Conservation (phyloP, 2,797 vertebrate genomes). For the Orestias chungarensis region DNA sequence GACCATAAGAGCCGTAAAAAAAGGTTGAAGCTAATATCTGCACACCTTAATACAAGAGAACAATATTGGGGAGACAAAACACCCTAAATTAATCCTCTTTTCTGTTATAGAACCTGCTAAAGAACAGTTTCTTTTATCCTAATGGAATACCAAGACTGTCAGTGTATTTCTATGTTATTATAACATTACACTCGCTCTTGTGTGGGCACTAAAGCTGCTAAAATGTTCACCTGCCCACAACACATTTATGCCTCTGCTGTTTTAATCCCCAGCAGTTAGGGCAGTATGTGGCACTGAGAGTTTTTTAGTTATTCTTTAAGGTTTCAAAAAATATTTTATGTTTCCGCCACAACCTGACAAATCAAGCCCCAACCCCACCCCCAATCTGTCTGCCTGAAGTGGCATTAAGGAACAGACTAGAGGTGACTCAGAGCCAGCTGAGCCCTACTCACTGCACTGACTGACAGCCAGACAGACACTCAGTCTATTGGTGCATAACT, state of each 20-base stretch:
- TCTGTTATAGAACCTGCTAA: background rate
- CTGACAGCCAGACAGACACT: conserved; percentile 55
- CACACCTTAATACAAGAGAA: background rate
- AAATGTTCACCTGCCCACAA: background rate
- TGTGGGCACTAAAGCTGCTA: background rate
- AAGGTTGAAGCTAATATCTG: background rate
- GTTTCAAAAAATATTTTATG: conserved; percentile 47
- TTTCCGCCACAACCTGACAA: conserved; percentile 25
- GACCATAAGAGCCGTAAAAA: background rate
- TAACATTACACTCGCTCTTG: background rate
- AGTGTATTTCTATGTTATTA: background rate
- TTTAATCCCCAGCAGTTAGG: conserved; percentile 1
- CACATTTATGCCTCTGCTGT: background rate
- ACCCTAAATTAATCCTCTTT: background rate
- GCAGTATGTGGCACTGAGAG: background rate
- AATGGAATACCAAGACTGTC: background rate
- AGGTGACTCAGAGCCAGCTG: conserved; percentile 55
- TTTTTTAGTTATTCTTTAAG: conserved; percentile 32
- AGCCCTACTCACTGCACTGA: conserved; percentile 42
- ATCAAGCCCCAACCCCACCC: conserved; percentile 13
- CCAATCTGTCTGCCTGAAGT: conserved; percentile 21
- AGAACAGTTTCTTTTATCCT: background rate
- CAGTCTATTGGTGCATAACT: conserved; percentile 48
- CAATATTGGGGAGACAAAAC: background rate
- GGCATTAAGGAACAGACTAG: conserved; percentile 36